Base-by-base conservation (phyloP, 2,797 vertebrate genomes). In the Scyliorhinus canicula region DNA sequence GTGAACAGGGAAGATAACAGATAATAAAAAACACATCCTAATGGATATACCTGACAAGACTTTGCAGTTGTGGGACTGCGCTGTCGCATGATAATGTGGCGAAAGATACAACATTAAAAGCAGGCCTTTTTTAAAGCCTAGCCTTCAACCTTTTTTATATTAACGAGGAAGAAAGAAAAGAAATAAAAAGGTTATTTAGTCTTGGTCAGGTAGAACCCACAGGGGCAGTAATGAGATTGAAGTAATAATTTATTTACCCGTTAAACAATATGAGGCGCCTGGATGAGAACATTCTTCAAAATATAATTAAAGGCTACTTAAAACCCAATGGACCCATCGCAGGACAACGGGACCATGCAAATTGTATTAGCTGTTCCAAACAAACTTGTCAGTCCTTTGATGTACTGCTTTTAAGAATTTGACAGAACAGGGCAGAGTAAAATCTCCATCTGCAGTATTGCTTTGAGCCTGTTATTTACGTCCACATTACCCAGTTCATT, bases 231-330 rank as follows among this genome's bases (percentile, higher is more conserved):
- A 94, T 94, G 67, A 94, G 67, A 94, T 71, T 94, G 93, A 74
- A 26, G 93, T 44, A 74, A 71, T 94, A 74, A 94, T 94, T 71
- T 94, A 94, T 94, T 94, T 74, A 74, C 93, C 55, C n/a, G 67
- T 94, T 94, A 94, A 94, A 55, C 50, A 94, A 94, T 74, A 55
- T 74, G 67, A 74, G 93, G 69, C 67, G 19, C 50, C 67, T 11
- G 93, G 35, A 91, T 91, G 44, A 94, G 93, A 94, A 94, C 50
- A 44, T 94, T 74, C 65, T 74, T 94, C 65, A 74, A 94, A 94
- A 94, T 94, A 94, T 52, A 94, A 94, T 94, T 94, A 94, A 94
- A 55, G 93, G 67, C 93, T 50, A 71, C 50, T 93, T 94, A 52
- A 52, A 94, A 14, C 44, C 47, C 67, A 50, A 94, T 94, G 65